Evolutionary conservation across 2,797 vertebrate genomes (phyloP), one percentile per base, ranked within the genome.

Genomic region (Philypnodon macrostomus): DNA sequence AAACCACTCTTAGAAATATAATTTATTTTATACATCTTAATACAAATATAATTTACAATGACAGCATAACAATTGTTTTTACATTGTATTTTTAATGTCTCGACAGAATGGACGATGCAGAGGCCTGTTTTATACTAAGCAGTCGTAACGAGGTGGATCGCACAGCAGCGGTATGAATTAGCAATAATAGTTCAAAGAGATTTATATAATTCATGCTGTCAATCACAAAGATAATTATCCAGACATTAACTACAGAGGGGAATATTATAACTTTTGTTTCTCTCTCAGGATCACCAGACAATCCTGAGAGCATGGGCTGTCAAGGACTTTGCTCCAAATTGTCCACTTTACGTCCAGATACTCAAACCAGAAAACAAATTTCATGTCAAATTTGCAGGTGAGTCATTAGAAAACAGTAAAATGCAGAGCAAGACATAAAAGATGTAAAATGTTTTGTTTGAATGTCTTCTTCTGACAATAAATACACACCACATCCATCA

Each of bases 311-410:
- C 97, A 0, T 99, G 95, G 95, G 95, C 95, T 0, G 95, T 96
- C 52, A 97, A 97, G 70, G 94, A 97, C 60, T 98, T 97, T 13
- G 95, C 95, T 64, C 97, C 97, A 46, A 99, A 97, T 53, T 98
- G 97, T 50, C 97, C 97, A 42, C 89, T 99, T 29, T 99, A 98
- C 19, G 97, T 99, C 34, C 97, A 98, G 41, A 98, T 99, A 68
- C 84, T 98, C 70, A 99, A 98, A 79, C 97, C 97, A 12, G 97
- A 99, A 79, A 98, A 99, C 68, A 99, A 99, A 85, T 99, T 99
- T 67, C 97, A 99, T 53, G 97, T 99, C 24, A 99, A 99, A 76
- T 99, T 99, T 89, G 96, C 96, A 59, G 97, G 97, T 98, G 9
- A 27, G 39, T 12, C 4, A 7, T 7, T 34, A 34, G 4, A 34